Evolutionary conservation across 2,888 invertebrate genomes (phyloP), one percentile per base, ranked within the genome.

Genomic region (Girardia tigrina): DNA sequence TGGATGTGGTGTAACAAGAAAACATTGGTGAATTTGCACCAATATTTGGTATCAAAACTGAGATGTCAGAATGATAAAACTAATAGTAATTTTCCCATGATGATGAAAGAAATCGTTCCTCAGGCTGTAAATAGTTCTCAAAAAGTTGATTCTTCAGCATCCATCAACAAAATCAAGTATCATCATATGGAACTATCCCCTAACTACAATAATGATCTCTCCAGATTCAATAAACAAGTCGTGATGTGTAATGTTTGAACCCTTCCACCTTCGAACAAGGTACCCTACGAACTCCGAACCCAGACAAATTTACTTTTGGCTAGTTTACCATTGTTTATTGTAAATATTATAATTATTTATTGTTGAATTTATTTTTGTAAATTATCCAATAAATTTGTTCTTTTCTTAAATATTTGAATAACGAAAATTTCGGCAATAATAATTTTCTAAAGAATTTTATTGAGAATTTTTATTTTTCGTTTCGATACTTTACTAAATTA

Each of bases 1-100:
- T 89, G 89, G 89, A 87, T 89, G 29, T 89, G 88, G 88, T 88
- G 88, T 4, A 79, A 75, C 29, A 83, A 86, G 0, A 88, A 88
- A 81, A 88, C 88, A 8, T 36, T 36, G 16, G 8, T 36, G 16
- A 36, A 36, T 36, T 36, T 36, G 36, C 36, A 36, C 36, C 8
- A 16, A 36, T 36, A 36, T 36, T 36, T 36, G 36, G 16, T 36
- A 12, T 36, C 36, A 12, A 36, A 36, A 36, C 36, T 36, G 8
- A 36, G 8, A 8, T 36, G 36, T 36, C 8, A 36, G 16, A 36
- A 8, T 16, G 36, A 36, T 16, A 36, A 36, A 36, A 8, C 36
- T 12, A 36, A 12, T 12, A 8, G 16, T 36, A 36, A 36, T 36
- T 36, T 36, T 16, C 36, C 36, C 8, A 36, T 36, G 12, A 8